Base-by-base conservation (phyloP, 2,113 vertebrate genomes). In the Otolemur garnettii region DNA sequence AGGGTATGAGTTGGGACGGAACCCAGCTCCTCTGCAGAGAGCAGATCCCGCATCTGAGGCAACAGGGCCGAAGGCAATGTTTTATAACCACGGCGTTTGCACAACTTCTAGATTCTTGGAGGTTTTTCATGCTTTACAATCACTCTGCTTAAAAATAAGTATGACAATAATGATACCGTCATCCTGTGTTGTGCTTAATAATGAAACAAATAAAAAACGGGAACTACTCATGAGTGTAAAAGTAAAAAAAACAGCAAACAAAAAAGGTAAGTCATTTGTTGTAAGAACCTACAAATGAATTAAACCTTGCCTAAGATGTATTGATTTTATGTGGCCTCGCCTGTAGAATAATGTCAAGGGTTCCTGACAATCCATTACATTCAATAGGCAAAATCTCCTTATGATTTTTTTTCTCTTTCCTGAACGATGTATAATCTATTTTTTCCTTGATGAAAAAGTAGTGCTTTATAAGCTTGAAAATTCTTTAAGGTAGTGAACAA, bases 281-380 rank as follows among this genome's bases (percentile, higher is more conserved):
- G 91, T 97, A 98, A 98, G 98, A 98, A 98, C 96, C 97, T 98
- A 98, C 98, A 98, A 98, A 98, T 98, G 98, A 98, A 99, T 98
- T 98, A 99, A 98, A 98, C 96, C 98, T 98, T 98, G 98, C 98
- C 98, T 98, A 98, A 98, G 98, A 98, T 98, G 97, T 97, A 99
- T 98, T 98, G 98, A 99, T 98, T 98, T 98, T 98, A 96, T 97
- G 98, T 98, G 98, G 98, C 96, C 98, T 98, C 81, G 97, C 97
- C 98, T 98, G 98, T 97, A 98, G 98, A 98, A 98, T 98, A 98
- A 98, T 98, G 98, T 98, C 98, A 98, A 98, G 97, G 97, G 98
- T 97, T 97, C 97, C 97, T 98, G 98, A 98, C 98, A 98, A 98
- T 98, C 97, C 98, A 98, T 98, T 98, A 98, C 96, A 97, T 97